phyloP scores from a whole-genome alignment of 2,113 vertebrate genomes.

The Numenius arquata region DNA sequence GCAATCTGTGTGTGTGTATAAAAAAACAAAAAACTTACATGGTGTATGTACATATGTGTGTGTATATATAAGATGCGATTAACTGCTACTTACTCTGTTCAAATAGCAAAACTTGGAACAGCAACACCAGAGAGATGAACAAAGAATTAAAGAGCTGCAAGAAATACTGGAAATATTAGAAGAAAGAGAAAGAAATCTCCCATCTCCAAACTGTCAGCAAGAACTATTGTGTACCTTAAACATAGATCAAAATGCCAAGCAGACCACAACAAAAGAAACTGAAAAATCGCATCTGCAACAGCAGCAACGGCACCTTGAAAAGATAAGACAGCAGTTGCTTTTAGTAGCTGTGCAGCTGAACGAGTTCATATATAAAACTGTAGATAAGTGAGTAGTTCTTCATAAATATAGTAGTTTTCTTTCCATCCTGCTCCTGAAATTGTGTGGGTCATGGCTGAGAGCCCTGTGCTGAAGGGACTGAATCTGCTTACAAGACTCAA shows the following conservation, averaged over 20 bases:
- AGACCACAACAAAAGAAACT: not conserved
- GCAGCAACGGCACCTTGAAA: constrained; percentile 66
- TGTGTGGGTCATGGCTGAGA: not conserved
- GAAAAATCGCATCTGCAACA: constrained; percentile 17
- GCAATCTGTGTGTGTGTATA: not conserved
- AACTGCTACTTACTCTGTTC: not conserved
- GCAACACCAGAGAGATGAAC: constrained; percentile 80
- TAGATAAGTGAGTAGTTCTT: constrained; percentile 64
- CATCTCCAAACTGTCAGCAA: constrained; percentile 1
- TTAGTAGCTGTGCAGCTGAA: constrained; percentile 61
- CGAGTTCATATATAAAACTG: constrained; percentile 47
- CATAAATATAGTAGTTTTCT: not conserved
- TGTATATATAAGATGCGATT: not conserved
- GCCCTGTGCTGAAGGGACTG: not conserved
- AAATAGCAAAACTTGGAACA: constrained; percentile 80
- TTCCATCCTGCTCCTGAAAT: not conserved
- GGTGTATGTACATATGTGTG: accelerated
- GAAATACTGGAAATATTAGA: constrained; percentile 73
- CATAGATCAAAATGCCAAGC: not conserved
- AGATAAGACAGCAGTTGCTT: constrained; percentile 72
- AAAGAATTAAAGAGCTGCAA: constrained; percentile 84
- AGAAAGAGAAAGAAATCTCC: constrained; percentile 64
- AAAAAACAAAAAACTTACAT: no score
- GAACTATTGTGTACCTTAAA: not conserved
- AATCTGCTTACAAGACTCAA: not conserved